phyloP scores from a whole-genome alignment of 2,113 vertebrate genomes.

The Nansenia antarctica region DNA sequence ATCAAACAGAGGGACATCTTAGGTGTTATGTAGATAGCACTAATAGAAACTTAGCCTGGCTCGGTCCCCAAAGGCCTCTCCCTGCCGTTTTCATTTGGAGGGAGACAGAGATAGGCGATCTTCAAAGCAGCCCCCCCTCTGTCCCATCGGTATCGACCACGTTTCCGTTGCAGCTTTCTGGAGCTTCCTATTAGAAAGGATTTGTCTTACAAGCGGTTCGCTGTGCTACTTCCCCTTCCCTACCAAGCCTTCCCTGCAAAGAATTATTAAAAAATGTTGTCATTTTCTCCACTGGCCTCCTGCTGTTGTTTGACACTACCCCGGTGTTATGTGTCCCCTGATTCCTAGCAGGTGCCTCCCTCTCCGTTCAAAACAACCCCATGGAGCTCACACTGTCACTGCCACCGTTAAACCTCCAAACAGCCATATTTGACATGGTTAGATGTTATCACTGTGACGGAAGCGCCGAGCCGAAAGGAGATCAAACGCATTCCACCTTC shows the following conservation, averaged over 20 bases:
- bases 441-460: constrained; percentile 22
- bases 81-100: constrained; percentile 60
- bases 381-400: background rate
- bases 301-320: constrained; percentile 5
- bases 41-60: constrained; percentile 70
- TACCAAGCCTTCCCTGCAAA: constrained; percentile 45
- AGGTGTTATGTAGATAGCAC: constrained; percentile 67
- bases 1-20: constrained; percentile 71
- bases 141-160: constrained; percentile 62
- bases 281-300: constrained; percentile 3
- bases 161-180: constrained; percentile 44
- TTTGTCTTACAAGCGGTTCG: constrained; percentile 74
- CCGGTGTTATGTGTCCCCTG: constrained; percentile 10
- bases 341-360: constrained; percentile 16
- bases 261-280: constrained; percentile 24
- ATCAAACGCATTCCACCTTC: constrained; percentile 14
- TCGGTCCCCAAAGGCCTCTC: constrained; percentile 47
- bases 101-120: constrained; percentile 57
- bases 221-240: no score
- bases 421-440: constrained; percentile 2
- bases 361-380: constrained; percentile 16
- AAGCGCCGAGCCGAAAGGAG: constrained; percentile 10
- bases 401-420: background rate
- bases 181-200: constrained; percentile 67
- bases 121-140: constrained; percentile 65